A percentile compares a stretch with the other conserved stretches of the same genome.
These are phyloP conservation scores for Alligator mississippiensis DNA, from an alignment of 2,113 vertebrate genomes.

Conservation along the genomic window DNA sequence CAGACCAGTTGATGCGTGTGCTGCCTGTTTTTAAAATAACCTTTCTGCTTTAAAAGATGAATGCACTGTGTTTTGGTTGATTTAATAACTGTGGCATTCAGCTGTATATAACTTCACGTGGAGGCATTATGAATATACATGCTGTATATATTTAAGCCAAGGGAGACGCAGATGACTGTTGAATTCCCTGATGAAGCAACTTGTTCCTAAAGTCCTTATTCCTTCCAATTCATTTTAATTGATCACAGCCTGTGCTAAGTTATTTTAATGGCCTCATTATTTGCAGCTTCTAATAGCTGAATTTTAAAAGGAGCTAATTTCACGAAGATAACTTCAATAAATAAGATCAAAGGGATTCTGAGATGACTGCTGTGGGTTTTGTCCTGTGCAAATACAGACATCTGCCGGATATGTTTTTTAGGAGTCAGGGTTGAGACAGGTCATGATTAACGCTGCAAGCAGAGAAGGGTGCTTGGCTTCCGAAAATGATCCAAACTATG, in stretches of 20 bases:
- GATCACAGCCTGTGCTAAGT: slow-evolving; percentile 55
- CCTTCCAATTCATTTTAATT: slow-evolving; percentile 73
- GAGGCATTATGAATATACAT: background rate
- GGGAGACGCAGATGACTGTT: background rate
- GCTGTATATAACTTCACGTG: background rate
- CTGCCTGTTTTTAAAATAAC: background rate
- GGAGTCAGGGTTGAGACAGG: background rate
- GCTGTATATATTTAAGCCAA: background rate
- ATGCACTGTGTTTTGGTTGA: background rate
- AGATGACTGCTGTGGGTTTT: slow-evolving; percentile 24
- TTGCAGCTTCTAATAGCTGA: slow-evolving; percentile 42
- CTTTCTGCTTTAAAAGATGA: background rate
- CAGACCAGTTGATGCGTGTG: background rate
- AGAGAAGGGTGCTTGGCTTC: background rate
- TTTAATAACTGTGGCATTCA: background rate
- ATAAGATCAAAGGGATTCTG: slow-evolving; percentile 49
- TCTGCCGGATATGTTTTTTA: slow-evolving; percentile 34
- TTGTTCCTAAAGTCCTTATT: slow-evolving; percentile 52
- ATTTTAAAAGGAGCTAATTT: slow-evolving; percentile 70
- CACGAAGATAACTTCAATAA: slow-evolving; percentile 51
- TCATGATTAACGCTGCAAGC: background rate
- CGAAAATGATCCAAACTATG: background rate
- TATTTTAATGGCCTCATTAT: slow-evolving; percentile 73
- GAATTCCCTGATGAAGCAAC: slow-evolving; percentile 48
- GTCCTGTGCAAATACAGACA: slow-evolving; percentile 30